Base-by-base conservation (phyloP, 2,888 invertebrate species). In the Tromatobia lineatoria region DNA sequence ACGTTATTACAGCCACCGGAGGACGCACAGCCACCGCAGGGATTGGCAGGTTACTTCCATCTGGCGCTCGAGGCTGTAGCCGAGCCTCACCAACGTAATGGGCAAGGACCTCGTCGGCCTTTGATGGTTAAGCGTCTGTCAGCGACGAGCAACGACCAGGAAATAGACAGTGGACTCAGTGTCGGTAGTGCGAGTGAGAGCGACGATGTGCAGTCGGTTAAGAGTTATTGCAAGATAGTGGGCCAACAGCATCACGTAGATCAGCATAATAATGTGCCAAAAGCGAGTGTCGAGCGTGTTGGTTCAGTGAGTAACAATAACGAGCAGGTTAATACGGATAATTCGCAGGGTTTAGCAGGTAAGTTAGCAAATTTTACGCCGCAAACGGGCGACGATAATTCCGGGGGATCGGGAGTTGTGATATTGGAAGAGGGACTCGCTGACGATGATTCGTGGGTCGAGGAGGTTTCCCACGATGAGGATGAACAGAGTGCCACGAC, bases 401-500 rank as follows among this genome's bases (percentile, higher is more conserved):
- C 96, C 90, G 96, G 96, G 90, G 96, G 96, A 92, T 96, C 96
- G 90, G 96, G 96, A 91, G 95, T 91, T 76, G 96, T 96, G 85
- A 96, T 96, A 90, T 95, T 97, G 87, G 98, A 98, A 94, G 98
- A 98, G 94, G 98, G 97, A 86, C 94, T 98, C 80, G 98, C 98
- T 71, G 98, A 98, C 92, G 98, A 98, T 94, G 98, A 98, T 93
- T 98, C 98, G 85, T 98, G 98, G 98, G 98, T 98, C 86, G 98
- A 98, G 94, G 98, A 98, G 93, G 95, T 97, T 86, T 97, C 97
- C 90, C 96, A 97, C 93, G 97, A 97, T 90, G 97, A 97, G 87
- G 97, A 97, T 88, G 95, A 95, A 42, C 94, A 94, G 69, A 95
- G 94, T 66, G 95, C 94, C 86, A 95, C 95, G n/a, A 95, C 96